Evolutionary conservation across 2,113 vertebrate genomes (phyloP), one percentile per base, ranked within the genome.

Genomic region (Channa maculata): DNA sequence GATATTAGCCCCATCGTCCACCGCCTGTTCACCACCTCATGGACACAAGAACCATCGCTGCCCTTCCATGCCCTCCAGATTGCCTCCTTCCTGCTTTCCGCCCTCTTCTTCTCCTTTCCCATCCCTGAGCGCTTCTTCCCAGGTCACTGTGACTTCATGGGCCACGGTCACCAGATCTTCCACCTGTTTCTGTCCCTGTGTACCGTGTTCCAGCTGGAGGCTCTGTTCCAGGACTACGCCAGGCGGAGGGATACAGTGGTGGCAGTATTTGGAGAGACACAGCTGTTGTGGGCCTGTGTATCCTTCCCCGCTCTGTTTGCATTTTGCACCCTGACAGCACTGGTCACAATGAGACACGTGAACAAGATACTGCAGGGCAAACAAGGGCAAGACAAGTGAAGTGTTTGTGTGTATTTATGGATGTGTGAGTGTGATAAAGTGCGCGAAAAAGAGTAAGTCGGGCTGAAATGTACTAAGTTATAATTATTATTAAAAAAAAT

Each of bases 81-180:
- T 46, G 67, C 92, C 14, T 96, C 94, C 65, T 98, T 97, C 66
- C 85, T 98, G 5, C 85, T 96, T 66, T 94, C 95, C 0, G 94
- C 96, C 37, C 90, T 96, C 75, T 99, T 98, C 91, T 99, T 98
- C 93, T 97, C 97, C 61, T 98, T 94, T 65, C 96, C 96, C 0
- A 89, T 98, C 36, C 97, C 97, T 0, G 97, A 98, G 91, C 93
- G 95, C 72, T 97, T 96, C 72, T 97, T 97, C 74, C 96, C 97
- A 0, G 97, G 97, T 2, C 92, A 77, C 64, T 98, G 96, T 0
- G 97, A 99, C 87, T 96, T 98, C 0, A 62, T 97, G 37, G 97
- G 97, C 48, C 97, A 98, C 0, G 96, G 94, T 3, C 97, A 99
- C 75, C 97, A 98, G 86, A 95, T 98, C 83, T 98, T 99, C 93